These are phyloP conservation scores for Brachypodius melanocephalos DNA, from an alignment of 2,113 vertebrate genomes.

Conservation along the genomic window DNA sequence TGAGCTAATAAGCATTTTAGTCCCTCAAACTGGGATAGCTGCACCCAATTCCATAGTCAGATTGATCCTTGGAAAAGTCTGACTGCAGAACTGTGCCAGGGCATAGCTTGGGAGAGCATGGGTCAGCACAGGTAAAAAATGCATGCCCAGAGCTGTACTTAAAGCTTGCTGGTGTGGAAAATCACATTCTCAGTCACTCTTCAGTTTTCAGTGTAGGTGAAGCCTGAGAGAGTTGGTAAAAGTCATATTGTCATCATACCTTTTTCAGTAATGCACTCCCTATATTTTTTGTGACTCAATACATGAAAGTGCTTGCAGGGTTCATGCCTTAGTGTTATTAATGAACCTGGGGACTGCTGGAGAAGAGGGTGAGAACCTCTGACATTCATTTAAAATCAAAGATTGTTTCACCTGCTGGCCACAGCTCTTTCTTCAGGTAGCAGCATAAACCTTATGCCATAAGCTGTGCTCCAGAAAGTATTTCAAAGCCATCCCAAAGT, in stretches of 20 bases:
- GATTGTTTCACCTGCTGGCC: not conserved
- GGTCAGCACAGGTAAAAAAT: not conserved
- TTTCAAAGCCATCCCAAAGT: slow-evolving; percentile 14
- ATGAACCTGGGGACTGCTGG: not conserved
- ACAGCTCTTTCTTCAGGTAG: not conserved
- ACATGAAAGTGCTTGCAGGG: not conserved
- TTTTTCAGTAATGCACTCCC: not conserved
- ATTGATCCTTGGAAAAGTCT: not conserved
- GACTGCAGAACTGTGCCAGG: not conserved
- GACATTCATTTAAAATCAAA: not conserved
- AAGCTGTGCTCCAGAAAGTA: not conserved
- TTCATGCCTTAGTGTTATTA: not conserved
- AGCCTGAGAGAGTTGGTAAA: not conserved
- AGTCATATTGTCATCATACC: not conserved
- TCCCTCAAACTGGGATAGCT: not conserved
- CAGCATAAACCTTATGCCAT: not conserved
- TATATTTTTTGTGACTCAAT: not conserved
- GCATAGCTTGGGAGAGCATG: not conserved
- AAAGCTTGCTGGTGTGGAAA: not conserved
- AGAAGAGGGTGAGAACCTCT: not conserved
- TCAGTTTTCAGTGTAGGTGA: not conserved
- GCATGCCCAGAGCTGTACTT: not conserved
- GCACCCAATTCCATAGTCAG: not conserved
- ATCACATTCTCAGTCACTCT: not conserved
- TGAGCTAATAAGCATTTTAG: not conserved